Evolutionary conservation across 2,797 vertebrate species (phyloP).

Genomic region (Acestrorhynchus altus): DNA sequence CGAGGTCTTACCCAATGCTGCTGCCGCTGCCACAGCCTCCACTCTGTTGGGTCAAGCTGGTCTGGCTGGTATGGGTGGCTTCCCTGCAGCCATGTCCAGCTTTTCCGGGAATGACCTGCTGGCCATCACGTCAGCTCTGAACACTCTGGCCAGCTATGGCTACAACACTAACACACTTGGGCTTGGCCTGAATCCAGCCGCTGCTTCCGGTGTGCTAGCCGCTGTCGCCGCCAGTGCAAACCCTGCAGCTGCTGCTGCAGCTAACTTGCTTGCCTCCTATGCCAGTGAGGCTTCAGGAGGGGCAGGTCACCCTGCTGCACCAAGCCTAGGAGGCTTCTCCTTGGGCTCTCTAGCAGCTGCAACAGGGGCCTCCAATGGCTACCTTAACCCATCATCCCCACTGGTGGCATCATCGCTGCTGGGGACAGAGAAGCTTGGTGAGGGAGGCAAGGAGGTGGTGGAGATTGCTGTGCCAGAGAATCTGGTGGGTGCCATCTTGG

Average conservation of each 20-base stretch:
- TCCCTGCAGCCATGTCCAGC: constrained; percentile 86
- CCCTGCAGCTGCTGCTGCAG: constrained; percentile 89
- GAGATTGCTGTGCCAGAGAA: constrained; percentile 96
- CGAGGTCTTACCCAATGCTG: constrained; percentile 86
- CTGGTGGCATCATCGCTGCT: constrained; percentile 88
- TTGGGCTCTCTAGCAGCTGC: constrained; percentile 88
- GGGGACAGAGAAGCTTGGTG: constrained; percentile 89
- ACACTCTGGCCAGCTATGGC: constrained; percentile 94
- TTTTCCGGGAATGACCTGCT: constrained; percentile 93
- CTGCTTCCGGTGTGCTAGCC: constrained; percentile 89
- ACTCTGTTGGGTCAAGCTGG: constrained; percentile 88
- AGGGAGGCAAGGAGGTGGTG: constrained; percentile 93
- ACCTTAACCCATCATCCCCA: constrained; percentile 88
- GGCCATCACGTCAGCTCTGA: constrained; percentile 94
- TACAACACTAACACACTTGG: constrained; percentile 94
- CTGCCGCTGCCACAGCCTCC: constrained; percentile 85
- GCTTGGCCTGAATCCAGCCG: constrained; percentile 89
- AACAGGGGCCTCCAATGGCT: constrained; percentile 89
- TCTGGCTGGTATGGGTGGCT: constrained; percentile 86
- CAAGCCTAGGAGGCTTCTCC: constrained; percentile 83
- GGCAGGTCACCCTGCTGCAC: constrained; percentile 80
- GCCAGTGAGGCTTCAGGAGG: constrained; percentile 85
- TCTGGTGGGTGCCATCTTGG: constrained; percentile 94
- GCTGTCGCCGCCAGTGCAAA: constrained; percentile 91
- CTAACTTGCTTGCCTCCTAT: constrained; percentile 91